Evolutionary conservation across 2,797 vertebrate genomes (phyloP), one percentile per base, ranked within the genome.

Genomic region (Bradypodion pumilum): DNA sequence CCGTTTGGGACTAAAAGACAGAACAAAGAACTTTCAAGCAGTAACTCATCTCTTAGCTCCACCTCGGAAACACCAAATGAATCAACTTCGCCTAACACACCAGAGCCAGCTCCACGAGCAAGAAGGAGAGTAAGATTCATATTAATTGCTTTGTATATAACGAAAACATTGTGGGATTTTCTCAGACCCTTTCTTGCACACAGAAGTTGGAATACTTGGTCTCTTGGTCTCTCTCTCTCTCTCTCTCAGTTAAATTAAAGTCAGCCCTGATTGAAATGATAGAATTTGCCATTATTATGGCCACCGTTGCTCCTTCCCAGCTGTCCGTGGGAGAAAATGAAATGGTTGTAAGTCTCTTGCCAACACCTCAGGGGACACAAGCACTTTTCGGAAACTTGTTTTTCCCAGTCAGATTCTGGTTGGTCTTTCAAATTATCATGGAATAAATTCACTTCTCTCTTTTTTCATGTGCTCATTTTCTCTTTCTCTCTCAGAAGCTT

Each of bases 11-110:
- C 94, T 88, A 98, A 97, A 95, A 96, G 94, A 81, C 91, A 95
- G 88, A 98, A 97, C 95, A 98, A 97, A 93, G 98, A 99, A 92
- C 95, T 99, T 91, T 99, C 98, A 95, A 99, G 98, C 97, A 99
- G 98, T 95, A 99, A 98, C 95, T 99, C 98, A 7, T 99, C 98
- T 94, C 97, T 99, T 79, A 99, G 98, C 95, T 99, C 98, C 86
- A 97, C 97, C 85, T 98, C 98, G 1, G 98, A 99, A 96, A 99
- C 97, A 13, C 97, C 96, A 0, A 98, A 97, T 10, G 98, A 98
- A 89, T 97, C 96, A 29, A 96, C 97, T 15, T 95, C 96, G 32
- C 97, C 96, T 5, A 96, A 96, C 87, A 97, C 96, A 0, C 96
- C 97, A 0, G 98, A 98, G 87, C 94, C 96, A 9, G 97, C 97